phyloP scores from a whole-genome alignment of 2,113 vertebrate genomes.

The Psilopogon haemacephalus region DNA sequence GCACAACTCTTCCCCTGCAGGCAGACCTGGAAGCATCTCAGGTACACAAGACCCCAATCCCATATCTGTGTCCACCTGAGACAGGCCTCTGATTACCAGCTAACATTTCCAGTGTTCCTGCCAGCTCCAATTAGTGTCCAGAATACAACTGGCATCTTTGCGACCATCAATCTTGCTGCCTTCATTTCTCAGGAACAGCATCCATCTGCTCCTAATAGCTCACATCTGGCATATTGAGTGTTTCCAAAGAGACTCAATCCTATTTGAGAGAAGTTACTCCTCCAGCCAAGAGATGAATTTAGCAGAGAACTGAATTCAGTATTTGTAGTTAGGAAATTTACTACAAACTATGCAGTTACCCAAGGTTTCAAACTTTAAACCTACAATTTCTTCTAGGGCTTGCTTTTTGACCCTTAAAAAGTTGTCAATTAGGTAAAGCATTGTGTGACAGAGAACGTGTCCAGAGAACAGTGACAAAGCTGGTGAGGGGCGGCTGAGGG shows the following conservation, averaged over 20 bases:
- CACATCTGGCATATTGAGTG: background rate
- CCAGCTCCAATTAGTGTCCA: background rate
- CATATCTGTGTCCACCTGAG: background rate
- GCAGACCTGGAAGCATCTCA: background rate
- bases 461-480: no score
- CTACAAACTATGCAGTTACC: background rate
- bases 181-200: conserved; percentile 1
- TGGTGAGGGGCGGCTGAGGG: no score
- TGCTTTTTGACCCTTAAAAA: background rate
- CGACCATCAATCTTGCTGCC: background rate
- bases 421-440: background rate
- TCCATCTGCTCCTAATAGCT: conserved; percentile 41
- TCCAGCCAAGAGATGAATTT: background rate
- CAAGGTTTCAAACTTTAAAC: background rate
- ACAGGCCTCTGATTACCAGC: background rate
- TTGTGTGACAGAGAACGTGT: background rate
- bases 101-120: background rate
- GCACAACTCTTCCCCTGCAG: accelerated
- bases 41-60: background rate
- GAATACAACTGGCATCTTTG: background rate
- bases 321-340: background rate
- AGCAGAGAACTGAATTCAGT: background rate
- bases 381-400: background rate
- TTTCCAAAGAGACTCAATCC: background rate
- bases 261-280: background rate